Base-by-base conservation (phyloP, 2,113 vertebrate species). In the Scomber scombrus region DNA sequence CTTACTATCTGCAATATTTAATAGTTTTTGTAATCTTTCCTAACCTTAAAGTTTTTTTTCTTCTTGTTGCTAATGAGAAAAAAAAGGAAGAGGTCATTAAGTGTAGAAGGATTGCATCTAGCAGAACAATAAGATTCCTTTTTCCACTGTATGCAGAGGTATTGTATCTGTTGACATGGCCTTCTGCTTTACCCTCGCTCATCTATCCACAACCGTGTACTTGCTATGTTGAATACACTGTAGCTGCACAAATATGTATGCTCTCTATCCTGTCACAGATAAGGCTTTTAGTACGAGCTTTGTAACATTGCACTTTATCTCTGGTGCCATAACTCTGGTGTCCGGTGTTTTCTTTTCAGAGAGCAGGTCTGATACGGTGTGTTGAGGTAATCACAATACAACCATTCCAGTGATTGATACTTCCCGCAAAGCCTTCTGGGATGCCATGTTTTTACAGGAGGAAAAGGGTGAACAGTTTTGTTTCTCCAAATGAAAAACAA, bases 401-500 rank as follows among this genome's bases (percentile, higher is more conserved):
- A 34, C 71, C 84, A 45, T 75, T 84, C n/a, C 68, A 75, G 71
- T 93, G 93, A 94, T 91, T 90, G 86, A 94, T 93, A 88, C 75
- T 91, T 89, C 88, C 82, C 67, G 46, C 84, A 79, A 80, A 85
- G 85, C 81, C 89, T 89, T 91, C 74, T 91, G 91, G 90, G 93
- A 92, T 81, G 85, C 70, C 75, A 55, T 93, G 90, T 93, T 93
- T 94, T 94, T 66, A 94, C 91, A 94, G 89, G 50, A 81, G 83
- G 82, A 90, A 84, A 88, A 87, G 85, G 78, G 91, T 86, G 88
- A 92, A 86, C 75, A 83, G 71, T 93, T 93, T 84, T 92, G 84
- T 90, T 93, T 84, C 85, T 91, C 70, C 51, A 85, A 92, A 94
- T 93, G 85, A 89, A 92, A 91, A 92, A 92, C 88, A 92, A 93